Evolutionary conservation across 2,888 invertebrate genomes (phyloP), one percentile per base, ranked within the genome.

Genomic region (Plagodis pulveraria): DNA sequence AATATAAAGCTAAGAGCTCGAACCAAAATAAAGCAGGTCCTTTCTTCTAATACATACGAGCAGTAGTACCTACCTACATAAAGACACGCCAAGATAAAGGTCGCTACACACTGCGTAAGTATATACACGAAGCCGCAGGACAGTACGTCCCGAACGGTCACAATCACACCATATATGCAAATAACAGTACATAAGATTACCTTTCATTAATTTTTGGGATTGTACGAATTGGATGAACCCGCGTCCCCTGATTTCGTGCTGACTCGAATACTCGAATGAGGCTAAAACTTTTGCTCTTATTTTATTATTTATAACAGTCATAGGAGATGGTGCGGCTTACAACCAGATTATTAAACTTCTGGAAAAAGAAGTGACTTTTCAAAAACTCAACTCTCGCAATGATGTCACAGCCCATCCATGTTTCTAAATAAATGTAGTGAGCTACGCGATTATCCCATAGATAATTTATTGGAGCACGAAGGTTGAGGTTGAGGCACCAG

Each of bases 41-140:
- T 38, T 59, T 51, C 47, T 33, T 42, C 46, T 22, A 22, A 55
- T 42, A 42, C 6, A 42, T 42, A 42, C 42, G 12, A 42, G 22
- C 22, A 22, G 22, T 53, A 54, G 54, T 58, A 58, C 53, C 53
- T 45, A 54, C n/a, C n/a, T 38, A 56, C 47, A 49, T 56, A 60
- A 60, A 60, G 60, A 60, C 60, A 51, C 41, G 40, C 56, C 56
- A 56, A 61, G 56, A 61, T 61, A 56, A 56, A 56, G 60, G 51
- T 42, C 55, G 49, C 56, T 56, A 46, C 60, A 62, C 51, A 58
- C 54, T 58, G 58, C 58, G 58, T 58, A 55, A 55, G 58, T 62
- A n/a, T n/a, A n/a, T n/a, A 58, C 58, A 62, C 62, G 58, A 52
- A 58, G 49, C 54, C 58, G 58, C 57, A 62, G 47, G 51, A 62